Base-by-base conservation (phyloP, 2,797 vertebrate genomes). In the Loris lydekkerianus region DNA sequence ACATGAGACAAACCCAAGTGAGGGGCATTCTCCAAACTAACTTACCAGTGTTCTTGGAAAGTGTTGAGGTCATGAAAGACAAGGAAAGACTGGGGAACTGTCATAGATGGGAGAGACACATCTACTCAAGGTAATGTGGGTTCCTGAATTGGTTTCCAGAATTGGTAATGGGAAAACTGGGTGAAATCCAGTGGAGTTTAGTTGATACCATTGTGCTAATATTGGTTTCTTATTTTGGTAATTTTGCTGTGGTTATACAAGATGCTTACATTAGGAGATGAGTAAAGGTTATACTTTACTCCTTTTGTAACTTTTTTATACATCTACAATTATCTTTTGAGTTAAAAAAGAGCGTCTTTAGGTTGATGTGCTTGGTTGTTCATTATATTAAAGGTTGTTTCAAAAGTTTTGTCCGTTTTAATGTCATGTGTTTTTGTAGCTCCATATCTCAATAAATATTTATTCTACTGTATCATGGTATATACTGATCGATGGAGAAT, bases 291-390 rank as follows among this genome's bases (percentile, higher is more conserved):
- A 43, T 73, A 60, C 8, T 78, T 10, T 58, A 78, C 10, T 65
- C 63, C 49, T 86, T 67, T 89, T 90, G 72, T 3, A 85, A 63
- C 7, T 85, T 63, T 89, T 23, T 96, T 61, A 15, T 85, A 53
- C 31, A 3, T 27, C 46, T 93, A 27, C 49, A 82, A 31, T 91
- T 75, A 46, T 72, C 77, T 63, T 92, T 96, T 70, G 72, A 56
- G 10, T 40, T 91, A 65, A 78, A 49, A 49, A 80, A 72, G n/a
- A 40, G 15, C 75, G 6, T 40, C 11, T 53, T 89, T 84, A 83
- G 78, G 15, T 87, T 70, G 20, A 72, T 73, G 27, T 17, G 7
- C 27, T 85, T 87, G 25, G 27, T 65, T 85, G n/a, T 85, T 97
- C n/a, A 82, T 81, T 86, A 49, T 82, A 34, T 34, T 34, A 34